A percentile compares a stretch with the other conserved stretches of the same genome.
These are phyloP conservation scores for Prionailurus bengalensis DNA, from an alignment of 2,113 vertebrate species.

Conservation along the genomic window DNA sequence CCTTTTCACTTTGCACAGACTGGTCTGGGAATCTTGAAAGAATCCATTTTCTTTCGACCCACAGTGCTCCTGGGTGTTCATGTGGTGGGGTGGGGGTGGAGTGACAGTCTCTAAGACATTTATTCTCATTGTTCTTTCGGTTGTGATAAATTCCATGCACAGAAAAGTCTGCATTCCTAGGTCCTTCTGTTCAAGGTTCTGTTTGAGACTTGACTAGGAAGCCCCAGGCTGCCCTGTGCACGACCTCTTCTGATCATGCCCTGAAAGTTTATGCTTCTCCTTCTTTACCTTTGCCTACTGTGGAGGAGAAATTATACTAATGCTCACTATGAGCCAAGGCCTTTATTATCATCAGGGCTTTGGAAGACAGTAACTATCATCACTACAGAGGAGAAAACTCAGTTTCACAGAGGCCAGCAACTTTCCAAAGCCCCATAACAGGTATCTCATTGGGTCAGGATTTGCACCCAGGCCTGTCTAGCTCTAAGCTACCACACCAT, in stretches of 20 bases:
- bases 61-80: not conserved
- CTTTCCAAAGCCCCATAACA: not conserved
- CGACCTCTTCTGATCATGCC: not conserved
- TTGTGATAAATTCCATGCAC: not conserved
- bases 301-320: not conserved
- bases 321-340: not conserved
- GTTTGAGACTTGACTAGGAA: not conserved
- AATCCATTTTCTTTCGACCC: not conserved
- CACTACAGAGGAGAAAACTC: not conserved
- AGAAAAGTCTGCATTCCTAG: not conserved
- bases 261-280: not conserved
- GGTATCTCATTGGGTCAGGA: not conserved
- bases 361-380: not conserved
- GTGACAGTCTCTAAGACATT: not conserved
- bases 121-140: not conserved
- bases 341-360: not conserved
- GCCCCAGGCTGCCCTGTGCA: not conserved
- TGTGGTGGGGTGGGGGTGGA: not conserved
- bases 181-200: not conserved
- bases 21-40: slow-evolving; percentile 65
- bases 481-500: not conserved
- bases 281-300: not conserved
- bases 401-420: not conserved
- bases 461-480: not conserved
- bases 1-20: slow-evolving; percentile 46